Conservation (phyloP, 2,113 vertebrate genomes). For the Cavia porcellus region DNA sequence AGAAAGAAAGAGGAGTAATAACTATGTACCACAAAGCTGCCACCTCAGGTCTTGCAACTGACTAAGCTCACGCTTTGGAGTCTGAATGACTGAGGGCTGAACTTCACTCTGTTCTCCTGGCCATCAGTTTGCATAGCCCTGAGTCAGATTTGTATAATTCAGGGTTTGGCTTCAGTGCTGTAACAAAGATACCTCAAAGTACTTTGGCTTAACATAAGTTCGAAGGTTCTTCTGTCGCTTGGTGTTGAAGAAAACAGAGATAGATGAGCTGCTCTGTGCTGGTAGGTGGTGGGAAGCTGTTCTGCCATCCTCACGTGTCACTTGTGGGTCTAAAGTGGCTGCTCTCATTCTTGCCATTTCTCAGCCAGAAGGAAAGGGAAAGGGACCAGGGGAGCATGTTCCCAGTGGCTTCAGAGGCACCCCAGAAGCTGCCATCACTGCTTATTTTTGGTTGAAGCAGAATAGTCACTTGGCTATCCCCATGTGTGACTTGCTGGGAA, state of each 20-base stretch:
- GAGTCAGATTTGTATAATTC: not conserved
- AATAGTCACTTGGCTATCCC: not conserved
- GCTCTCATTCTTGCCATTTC: not conserved
- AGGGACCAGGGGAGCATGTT: not conserved
- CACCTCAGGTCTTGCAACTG: not conserved
- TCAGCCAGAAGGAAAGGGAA: not conserved
- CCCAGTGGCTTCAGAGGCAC: not conserved
- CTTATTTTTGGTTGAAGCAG: not conserved
- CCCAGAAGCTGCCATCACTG: not conserved
- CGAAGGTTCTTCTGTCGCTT: not conserved
- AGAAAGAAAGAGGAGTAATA: not conserved
- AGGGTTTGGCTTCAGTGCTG: not conserved
- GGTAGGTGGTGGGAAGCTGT: not conserved
- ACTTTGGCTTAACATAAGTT: not conserved
- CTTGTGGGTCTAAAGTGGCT: not conserved
- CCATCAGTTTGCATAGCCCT: not conserved
- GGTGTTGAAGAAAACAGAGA: not conserved
- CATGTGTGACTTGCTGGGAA: not conserved
- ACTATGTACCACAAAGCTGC: accelerated
- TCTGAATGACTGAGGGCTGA: not conserved
- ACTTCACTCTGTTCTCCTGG: not conserved
- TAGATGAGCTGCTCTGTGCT: not conserved
- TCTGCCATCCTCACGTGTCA: not conserved
- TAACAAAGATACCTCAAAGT: not conserved
- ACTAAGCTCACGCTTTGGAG: not conserved